phyloP scores from a whole-genome alignment of 64 coral and sea anemone genomes.

The Pocillopora verrucosa region DNA sequence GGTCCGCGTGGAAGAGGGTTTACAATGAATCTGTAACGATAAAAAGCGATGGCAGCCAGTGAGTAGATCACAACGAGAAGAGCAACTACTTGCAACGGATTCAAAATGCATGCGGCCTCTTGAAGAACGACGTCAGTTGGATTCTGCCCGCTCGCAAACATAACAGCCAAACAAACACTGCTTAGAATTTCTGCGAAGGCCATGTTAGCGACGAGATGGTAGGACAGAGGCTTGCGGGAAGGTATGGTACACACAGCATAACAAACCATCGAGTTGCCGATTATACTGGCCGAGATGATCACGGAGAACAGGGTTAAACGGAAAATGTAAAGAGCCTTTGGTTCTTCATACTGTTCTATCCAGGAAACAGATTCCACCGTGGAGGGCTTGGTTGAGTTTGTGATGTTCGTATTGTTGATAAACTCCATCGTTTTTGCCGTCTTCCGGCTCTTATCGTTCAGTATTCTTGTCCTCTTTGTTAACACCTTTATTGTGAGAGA shows the following conservation, averaged over 20 bases:
- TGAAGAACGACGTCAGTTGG: background rate
- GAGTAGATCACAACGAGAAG: conserved; percentile 20
- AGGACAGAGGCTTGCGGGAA: conserved; percentile 42
- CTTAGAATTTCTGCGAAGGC: conserved; percentile 52
- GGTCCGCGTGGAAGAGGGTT: background rate
- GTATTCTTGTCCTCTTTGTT: no score
- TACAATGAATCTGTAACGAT: conserved; percentile 53
- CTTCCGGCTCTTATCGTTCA: no score
- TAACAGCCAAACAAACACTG: background rate
- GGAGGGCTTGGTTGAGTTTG: background rate
- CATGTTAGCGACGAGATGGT: conserved; percentile 51
- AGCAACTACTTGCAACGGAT: background rate
- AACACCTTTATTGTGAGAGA: no score
- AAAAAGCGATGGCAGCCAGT: conserved; percentile 48
- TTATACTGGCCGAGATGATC: conserved; percentile 11
- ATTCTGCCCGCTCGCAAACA: conserved; percentile 4
- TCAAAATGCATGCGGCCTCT: conserved; percentile 21
- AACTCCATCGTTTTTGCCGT: background rate
- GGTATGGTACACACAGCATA: conserved; percentile 22
- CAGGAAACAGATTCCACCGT: background rate
- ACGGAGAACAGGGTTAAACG: background rate
- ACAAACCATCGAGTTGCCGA: conserved; percentile 54
- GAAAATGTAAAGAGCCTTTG: background rate
- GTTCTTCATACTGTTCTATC: conserved; percentile 10
- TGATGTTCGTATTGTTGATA: background rate